A percentile compares a stretch with the other conserved stretches of the same genome.
phyloP scores from a whole-genome alignment of 2,797 vertebrate genomes.

The Emydoidea blandingii region DNA sequence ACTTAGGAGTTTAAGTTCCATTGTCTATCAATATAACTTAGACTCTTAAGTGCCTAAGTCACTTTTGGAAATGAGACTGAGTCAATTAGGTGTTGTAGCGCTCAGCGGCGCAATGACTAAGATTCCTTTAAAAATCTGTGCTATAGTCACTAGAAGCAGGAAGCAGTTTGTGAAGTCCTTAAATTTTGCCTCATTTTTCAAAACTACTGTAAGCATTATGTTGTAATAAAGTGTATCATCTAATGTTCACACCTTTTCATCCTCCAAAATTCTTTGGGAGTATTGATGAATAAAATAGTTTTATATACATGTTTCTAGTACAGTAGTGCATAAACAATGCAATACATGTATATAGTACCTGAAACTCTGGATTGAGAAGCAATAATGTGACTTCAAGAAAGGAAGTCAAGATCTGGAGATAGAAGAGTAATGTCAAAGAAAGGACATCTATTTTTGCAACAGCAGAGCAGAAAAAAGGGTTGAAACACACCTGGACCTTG shows the following conservation, averaged over 20 bases:
- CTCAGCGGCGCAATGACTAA: background rate
- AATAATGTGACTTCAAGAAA: background rate
- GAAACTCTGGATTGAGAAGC: background rate
- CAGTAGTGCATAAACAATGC: background rate
- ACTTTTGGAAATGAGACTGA: background rate
- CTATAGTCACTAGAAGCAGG: background rate
- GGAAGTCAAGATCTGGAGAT: background rate
- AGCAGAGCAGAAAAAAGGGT: background rate
- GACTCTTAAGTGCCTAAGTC: background rate
- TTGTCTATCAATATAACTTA: background rate
- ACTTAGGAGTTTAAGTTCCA: background rate
- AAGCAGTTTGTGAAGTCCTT: background rate
- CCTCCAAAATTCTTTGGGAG: background rate
- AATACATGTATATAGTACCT: background rate
- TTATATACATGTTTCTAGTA: background rate
- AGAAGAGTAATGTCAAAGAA: background rate
- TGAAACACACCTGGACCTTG: constrained; percentile 26
- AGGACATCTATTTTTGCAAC: background rate
- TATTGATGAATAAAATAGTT: background rate
- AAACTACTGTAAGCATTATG: background rate
- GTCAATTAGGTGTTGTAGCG: background rate
- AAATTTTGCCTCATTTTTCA: background rate
- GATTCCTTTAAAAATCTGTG: background rate
- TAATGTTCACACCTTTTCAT: background rate
- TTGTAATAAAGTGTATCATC: accelerated